Evolutionary conservation across 2,797 vertebrate species (phyloP).

Genomic region (Tokudaia tokunoshimensis): DNA sequence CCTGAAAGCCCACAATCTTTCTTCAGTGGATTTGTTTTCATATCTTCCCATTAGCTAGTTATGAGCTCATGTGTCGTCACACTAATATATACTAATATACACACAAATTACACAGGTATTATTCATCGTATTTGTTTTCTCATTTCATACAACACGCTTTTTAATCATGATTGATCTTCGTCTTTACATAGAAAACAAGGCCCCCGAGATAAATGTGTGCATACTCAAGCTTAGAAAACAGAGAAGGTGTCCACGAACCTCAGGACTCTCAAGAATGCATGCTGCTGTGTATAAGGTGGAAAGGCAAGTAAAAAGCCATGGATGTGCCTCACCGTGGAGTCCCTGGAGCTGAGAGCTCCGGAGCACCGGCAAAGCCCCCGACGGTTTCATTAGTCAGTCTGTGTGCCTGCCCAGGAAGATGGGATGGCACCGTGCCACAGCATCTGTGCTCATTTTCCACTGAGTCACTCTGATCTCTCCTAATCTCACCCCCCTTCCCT

Average conservation of each 20-base stretch:
- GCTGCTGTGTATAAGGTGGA: background rate
- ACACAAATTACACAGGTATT: background rate
- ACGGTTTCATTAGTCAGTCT: slow-evolving; percentile 35
- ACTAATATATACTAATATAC: background rate
- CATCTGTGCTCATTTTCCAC: slow-evolving; percentile 78
- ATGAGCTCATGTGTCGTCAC: background rate
- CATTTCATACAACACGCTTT: background rate
- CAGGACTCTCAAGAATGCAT: background rate
- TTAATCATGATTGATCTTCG: background rate
- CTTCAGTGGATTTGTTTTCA: background rate
- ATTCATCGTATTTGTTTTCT: background rate
- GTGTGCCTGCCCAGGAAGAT: background rate
- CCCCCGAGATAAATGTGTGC: background rate
- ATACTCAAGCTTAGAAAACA: background rate
- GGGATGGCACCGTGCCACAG: slow-evolving; percentile 61
- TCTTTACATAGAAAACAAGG: background rate
- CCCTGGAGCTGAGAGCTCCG: background rate
- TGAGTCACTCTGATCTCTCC: slow-evolving; percentile 75
- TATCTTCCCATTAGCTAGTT: background rate
- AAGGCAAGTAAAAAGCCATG: no score
- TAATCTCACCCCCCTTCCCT: slow-evolving; percentile 67
- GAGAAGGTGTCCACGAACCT: background rate
- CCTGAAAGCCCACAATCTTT: no score
- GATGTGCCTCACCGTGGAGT: background rate
- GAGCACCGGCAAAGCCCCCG: background rate